Evolutionary conservation across 2,797 vertebrate species (phyloP).

Genomic region (Channallabes apus): DNA sequence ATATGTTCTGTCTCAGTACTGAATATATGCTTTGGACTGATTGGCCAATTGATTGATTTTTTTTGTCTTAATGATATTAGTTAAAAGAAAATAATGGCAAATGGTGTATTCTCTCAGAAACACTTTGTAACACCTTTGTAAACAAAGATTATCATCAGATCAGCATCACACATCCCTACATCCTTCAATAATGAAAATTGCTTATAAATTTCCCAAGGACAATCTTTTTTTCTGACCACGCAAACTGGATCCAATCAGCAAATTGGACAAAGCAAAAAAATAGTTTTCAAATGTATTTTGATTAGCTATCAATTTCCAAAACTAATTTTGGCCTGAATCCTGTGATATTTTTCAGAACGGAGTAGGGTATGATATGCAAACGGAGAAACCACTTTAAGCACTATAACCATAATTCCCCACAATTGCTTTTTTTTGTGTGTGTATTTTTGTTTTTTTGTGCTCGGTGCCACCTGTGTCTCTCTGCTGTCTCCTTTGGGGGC

Average conservation of each 20-base stretch:
- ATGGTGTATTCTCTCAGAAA: background rate
- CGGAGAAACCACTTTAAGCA: background rate
- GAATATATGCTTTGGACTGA: background rate
- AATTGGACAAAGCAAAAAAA: background rate
- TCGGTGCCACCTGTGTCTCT: constrained; percentile 52
- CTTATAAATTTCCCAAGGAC: background rate
- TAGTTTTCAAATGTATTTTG: background rate
- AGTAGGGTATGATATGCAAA: constrained; percentile 1
- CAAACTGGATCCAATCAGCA: background rate
- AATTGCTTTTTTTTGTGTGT: background rate
- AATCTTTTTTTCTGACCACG: background rate
- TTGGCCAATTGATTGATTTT: background rate
- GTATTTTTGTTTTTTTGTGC: constrained; percentile 33
- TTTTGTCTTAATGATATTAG: background rate
- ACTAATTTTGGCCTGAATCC: background rate
- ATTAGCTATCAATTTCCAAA: background rate
- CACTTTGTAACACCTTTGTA: background rate
- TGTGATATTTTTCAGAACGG: background rate
- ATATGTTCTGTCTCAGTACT: too few relatives aligned
- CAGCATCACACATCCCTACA: background rate
- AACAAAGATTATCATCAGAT: background rate
- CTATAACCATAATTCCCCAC: background rate
- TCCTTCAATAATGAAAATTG: background rate
- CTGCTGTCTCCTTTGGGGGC: constrained; percentile 34
- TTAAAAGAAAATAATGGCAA: background rate